phyloP scores from a whole-genome alignment of 35 echinoderm and acorn worm genomes.

The Holothuria glaberrima region DNA sequence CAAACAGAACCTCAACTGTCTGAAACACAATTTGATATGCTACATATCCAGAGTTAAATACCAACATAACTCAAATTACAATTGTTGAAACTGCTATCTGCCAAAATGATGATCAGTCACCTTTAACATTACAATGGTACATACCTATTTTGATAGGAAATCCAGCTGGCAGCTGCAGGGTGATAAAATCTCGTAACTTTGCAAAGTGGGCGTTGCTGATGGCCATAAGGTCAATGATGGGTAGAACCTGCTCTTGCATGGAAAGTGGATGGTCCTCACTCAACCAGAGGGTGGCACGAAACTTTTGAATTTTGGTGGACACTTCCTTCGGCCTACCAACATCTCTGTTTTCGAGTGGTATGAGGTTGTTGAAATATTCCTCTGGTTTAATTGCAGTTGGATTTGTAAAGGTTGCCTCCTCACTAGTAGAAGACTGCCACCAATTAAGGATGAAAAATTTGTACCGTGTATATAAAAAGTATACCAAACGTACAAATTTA shows the following conservation, averaged over 20 bases:
- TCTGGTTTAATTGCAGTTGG: slow-evolving; percentile 92
- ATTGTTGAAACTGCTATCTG: background rate
- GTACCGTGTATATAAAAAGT: background rate
- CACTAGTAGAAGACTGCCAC: slow-evolving; percentile 59
- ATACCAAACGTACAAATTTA: too few relatives aligned
- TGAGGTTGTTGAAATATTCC: slow-evolving; percentile 82
- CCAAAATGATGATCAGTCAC: background rate
- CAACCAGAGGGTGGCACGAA: slow-evolving; percentile 90
- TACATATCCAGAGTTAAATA: too few relatives aligned
- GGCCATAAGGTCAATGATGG: slow-evolving; percentile 98
- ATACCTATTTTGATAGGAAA: slow-evolving; percentile 99
- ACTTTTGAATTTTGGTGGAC: slow-evolving; percentile 89
- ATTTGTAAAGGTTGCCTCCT: slow-evolving; percentile 69
- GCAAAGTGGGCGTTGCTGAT: slow-evolving; percentile 98
- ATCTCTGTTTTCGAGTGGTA: slow-evolving; percentile 79
- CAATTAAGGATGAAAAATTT: slow-evolving; percentile 45
- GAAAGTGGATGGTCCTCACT: slow-evolving; percentile 92
- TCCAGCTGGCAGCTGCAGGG: slow-evolving; percentile 89
- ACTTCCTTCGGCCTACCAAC: slow-evolving; percentile 91
- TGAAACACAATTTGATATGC: too few relatives aligned
- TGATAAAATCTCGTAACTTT: slow-evolving; percentile 97
- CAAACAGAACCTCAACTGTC: too few relatives aligned
- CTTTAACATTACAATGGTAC: background rate
- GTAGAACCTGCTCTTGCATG: slow-evolving; percentile 95
- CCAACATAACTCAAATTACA: too few relatives aligned